phyloP scores from a whole-genome alignment of 2,797 vertebrate species.

The Antennarius maculatus region DNA sequence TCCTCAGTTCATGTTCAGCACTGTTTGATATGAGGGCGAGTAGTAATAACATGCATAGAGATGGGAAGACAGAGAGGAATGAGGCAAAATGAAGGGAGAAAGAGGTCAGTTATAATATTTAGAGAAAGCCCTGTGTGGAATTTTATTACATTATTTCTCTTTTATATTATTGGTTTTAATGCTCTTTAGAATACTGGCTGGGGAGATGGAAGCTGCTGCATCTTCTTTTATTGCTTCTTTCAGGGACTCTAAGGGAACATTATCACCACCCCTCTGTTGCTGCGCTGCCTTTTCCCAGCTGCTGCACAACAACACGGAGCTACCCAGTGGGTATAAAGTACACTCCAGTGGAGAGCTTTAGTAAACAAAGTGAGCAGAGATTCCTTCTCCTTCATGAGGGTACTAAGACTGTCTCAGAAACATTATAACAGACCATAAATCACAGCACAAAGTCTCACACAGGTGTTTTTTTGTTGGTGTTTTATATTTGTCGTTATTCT shows the following conservation, averaged over 20 bases:
- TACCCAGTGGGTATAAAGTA: slow-evolving; percentile 25
- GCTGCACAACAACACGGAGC: slow-evolving; percentile 42
- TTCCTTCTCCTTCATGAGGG: slow-evolving; percentile 18
- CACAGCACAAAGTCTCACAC: slow-evolving; percentile 4
- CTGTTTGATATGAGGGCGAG: too few species aligned
- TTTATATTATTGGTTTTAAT: slow-evolving; percentile 11
- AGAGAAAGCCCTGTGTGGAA: slow-evolving; percentile 9
- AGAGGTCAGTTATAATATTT: slow-evolving; percentile 15
- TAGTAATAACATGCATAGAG: too few species aligned
- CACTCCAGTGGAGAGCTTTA: slow-evolving; percentile 15
- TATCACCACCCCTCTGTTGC: slow-evolving; percentile 24
- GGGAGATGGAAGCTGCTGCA: slow-evolving; percentile 10
- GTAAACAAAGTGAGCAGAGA: slow-evolving; percentile 36
- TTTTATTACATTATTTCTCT: slow-evolving; percentile 19
- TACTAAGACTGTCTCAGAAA: slow-evolving; percentile 1
- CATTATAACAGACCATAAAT: slow-evolving; percentile 11
- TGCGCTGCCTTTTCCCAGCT: slow-evolving; percentile 29
- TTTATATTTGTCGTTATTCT: too few species aligned
- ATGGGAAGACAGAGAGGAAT: slow-evolving; percentile 6
- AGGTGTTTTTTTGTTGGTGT: neutral
- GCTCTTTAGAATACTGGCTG: neutral
- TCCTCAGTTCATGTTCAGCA: too few species aligned
- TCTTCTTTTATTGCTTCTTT: slow-evolving; percentile 43
- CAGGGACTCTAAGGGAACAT: slow-evolving; percentile 39
- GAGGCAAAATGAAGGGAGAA: slow-evolving; percentile 6